These are phyloP conservation scores for Drosophila picticornis DNA, from an alignment of 2,888 invertebrate genomes.

Conservation along the genomic window DNA sequence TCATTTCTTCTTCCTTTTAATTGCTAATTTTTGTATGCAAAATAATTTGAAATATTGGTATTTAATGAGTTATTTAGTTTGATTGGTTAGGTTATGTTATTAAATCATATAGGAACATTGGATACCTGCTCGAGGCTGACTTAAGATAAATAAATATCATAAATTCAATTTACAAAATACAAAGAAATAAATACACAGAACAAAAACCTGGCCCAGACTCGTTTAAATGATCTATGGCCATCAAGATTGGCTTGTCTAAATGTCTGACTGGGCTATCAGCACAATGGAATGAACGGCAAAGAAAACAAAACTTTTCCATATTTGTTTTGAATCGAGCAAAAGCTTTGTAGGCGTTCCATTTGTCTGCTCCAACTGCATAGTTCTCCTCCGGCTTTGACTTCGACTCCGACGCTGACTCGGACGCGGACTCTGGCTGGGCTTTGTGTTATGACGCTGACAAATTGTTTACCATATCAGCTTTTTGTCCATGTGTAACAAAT, in stretches of 20 bases:
- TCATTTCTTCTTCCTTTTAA: not conserved
- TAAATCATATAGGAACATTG: not conserved
- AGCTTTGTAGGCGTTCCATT: slow-evolving; percentile 59
- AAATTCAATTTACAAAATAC: slow-evolving; percentile 1
- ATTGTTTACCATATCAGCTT: slow-evolving; percentile 77
- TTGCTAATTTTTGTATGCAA: not conserved
- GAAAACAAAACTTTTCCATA: slow-evolving; percentile 52
- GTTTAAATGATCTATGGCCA: slow-evolving; percentile 52
- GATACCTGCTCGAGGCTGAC: not conserved
- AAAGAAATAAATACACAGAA: not conserved
- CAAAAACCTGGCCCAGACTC: slow-evolving; percentile 2
- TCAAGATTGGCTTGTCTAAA: slow-evolving; percentile 62
- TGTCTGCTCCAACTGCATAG: slow-evolving; percentile 48
- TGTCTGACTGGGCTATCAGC: slow-evolving; percentile 43
- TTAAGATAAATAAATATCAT: not conserved
- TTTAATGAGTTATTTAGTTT: not conserved
- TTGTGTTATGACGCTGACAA: slow-evolving; percentile 72
- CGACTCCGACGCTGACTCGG: slow-evolving; percentile 6
- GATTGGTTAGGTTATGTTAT: not conserved
- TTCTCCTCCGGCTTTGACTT: slow-evolving; percentile 18
- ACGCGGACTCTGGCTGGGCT: slow-evolving; percentile 18
- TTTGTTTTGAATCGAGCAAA: slow-evolving; percentile 54
- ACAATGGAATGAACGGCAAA: slow-evolving; percentile 29
- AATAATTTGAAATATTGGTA: not conserved
- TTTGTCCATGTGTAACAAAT: slow-evolving; percentile 77